These are phyloP conservation scores for Aphodius sticticus DNA, from an alignment of 2,888 invertebrate genomes.

Conservation along the genomic window DNA sequence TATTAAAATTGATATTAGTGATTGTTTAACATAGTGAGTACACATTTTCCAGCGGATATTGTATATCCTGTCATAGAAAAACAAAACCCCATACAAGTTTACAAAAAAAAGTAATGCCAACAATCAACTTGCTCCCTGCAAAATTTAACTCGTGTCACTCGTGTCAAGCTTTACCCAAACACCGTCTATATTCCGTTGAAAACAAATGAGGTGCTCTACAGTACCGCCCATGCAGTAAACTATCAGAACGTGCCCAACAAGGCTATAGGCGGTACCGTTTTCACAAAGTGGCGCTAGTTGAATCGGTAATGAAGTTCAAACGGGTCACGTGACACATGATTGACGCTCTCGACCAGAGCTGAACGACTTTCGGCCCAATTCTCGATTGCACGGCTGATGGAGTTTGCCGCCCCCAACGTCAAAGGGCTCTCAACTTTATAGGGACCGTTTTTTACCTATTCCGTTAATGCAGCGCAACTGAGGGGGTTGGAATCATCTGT, in stretches of 20 bases:
- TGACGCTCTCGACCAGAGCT: constrained; percentile 34
- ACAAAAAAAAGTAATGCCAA: too few relatives aligned
- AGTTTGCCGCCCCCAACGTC: background rate
- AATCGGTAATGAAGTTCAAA: constrained; percentile 45
- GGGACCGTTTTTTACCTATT: background rate
- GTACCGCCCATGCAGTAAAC: background rate
- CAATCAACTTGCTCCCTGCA: background rate
- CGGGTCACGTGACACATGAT: constrained; percentile 42
- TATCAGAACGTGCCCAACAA: background rate
- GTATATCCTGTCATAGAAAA: too few relatives aligned
- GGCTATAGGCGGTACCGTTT: background rate
- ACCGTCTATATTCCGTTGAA: background rate
- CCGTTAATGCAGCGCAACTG: background rate
- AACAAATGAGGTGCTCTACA: background rate
- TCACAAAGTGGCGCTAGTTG: constrained; percentile 14
- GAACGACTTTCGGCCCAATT: background rate
- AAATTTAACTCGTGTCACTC: background rate
- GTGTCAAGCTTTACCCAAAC: background rate
- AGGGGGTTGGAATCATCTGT: background rate
- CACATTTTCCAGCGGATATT: too few relatives aligned
- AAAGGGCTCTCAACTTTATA: background rate
- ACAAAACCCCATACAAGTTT: too few relatives aligned
- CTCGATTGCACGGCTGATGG: background rate
- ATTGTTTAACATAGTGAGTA: too few relatives aligned
- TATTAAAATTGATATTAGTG: too few relatives aligned